Base-by-base conservation (phyloP, 2,113 vertebrate species). In the Corythaeola cristata region DNA sequence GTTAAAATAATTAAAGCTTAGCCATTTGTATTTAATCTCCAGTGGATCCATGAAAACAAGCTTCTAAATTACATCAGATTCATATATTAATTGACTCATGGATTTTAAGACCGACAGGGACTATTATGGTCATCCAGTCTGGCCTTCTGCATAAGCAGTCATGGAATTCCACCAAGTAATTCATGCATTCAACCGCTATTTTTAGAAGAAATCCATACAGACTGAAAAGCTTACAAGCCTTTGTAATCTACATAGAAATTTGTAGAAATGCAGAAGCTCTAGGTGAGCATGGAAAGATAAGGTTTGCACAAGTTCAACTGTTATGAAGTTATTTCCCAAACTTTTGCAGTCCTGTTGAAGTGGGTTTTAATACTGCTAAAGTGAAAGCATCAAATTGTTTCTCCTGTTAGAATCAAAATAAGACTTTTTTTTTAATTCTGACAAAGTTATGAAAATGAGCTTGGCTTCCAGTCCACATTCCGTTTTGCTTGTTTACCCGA, bases 1-100 rank as follows among this genome's bases (percentile, higher is more conserved):
- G 96, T 83, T 94, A 68, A 85, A 96, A 92, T 73, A 95, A 95
- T 88, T 94, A 90, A 92, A 88, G 71, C 75, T 79, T 72, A 78
- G 73, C 79, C n/a, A 32, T 92, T 93, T 86, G 14, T 83, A 68
- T 80, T 93, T 68, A 86, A 90, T 85, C 89, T 95, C 89, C 55
- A 92, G 89, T 79, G 89, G 33, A 92, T 83, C 88, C 71, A 72
- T 59, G 91, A 90, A 96, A 96, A 96, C 56, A 90, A 83, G 56
- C 37, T 62, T 82, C 47, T 58, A 71, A 88, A 75, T 82, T 82
- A 63, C 82, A 92, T 72, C 88, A 82, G 75, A 79, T 78, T 81
- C 66, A 37, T 53, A 33, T 60, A 90, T 95, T 93, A 91, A 95
- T 85, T 94, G 78, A 88, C 74, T 74, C 74, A 32, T 58, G 72